Percentiles rank a stretch among this genome's conserved stretches.
Evolutionary conservation across 2,888 invertebrate species (phyloP).

Genomic region (Caenorhabditis sp.): DNA sequence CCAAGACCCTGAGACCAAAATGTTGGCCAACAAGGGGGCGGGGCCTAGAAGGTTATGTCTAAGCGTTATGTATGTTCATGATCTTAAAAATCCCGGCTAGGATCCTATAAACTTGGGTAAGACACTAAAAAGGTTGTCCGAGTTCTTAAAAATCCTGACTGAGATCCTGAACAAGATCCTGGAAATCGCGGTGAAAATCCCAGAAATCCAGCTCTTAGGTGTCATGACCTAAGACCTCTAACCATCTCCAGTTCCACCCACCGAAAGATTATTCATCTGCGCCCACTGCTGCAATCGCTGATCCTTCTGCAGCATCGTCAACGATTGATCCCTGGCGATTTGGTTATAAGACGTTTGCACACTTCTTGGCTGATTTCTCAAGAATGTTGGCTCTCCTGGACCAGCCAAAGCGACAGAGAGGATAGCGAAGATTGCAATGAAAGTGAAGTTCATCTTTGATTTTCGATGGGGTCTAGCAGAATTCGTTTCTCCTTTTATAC

Average conservation of each 20-base stretch:
- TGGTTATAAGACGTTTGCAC: constrained; percentile 38
- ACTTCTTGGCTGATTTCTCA: constrained; percentile 47
- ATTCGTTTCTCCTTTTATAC: constrained; percentile 24
- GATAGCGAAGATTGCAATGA: constrained; percentile 26
- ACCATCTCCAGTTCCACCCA: background rate
- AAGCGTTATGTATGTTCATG: too few relatives aligned
- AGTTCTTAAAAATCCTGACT: too few relatives aligned
- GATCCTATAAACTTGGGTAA: too few relatives aligned
- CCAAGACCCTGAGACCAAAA: too few relatives aligned
- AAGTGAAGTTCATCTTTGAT: constrained; percentile 22
- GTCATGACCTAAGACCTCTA: too few relatives aligned
- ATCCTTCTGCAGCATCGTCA: constrained; percentile 34
- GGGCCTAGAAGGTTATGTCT: too few relatives aligned
- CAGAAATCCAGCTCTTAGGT: too few relatives aligned
- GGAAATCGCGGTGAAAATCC: too few relatives aligned
- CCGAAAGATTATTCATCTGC: constrained; percentile 51
- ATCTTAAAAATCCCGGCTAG: too few relatives aligned
- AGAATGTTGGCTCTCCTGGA: constrained; percentile 20
- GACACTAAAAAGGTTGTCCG: too few relatives aligned
- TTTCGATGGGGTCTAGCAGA: background rate
- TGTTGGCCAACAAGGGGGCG: too few relatives aligned
- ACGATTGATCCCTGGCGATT: constrained; percentile 24
- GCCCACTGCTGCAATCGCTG: constrained; percentile 47
- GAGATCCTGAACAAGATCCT: too few relatives aligned
- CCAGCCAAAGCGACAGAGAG: constrained; percentile 22